Base-by-base conservation (phyloP, 2,888 invertebrate genomes). In the Sinodicranocentrus sp. region DNA sequence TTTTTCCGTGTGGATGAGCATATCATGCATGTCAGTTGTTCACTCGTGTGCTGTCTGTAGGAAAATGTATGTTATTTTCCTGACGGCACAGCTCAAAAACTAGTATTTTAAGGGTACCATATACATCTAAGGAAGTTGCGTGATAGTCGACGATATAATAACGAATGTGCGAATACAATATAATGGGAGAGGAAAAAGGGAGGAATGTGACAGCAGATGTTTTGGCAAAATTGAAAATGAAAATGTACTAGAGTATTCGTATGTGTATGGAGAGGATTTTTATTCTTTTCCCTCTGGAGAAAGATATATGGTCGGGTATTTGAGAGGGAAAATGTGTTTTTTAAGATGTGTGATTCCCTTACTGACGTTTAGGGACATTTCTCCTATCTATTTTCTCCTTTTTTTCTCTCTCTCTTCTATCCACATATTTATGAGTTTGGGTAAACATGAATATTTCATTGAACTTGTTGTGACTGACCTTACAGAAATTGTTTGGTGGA, bases 401-500 rank as follows among this genome's bases (percentile, higher is more conserved):
- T 59, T 25, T 10, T 25, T 59, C 25, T 8, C 10, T 25, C 59
- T 59, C 21, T 19, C 15, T 28, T 52, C 43, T 28, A 61, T 76
- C 70, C 21, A 57, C 21, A 70, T n/a, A n/a, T 82, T 82, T 76
- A 82, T 76, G 79, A 70, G 19, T n/a, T 65, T 54, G 82, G 67
- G 73, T 73, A 82, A 82, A 84, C 80, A 78, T 85, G 78, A 85
- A 85, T 78, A 82, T 85, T 85, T 85, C 77, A 85, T 82, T 77
- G 57, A 44, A 19, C n/a, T 57, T 54, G 48, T 57, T 57, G 57
- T 63, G 44, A 39, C 71, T 71, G 67, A 67, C 63, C 52, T 71
- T 89, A 44, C 67, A 93, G 94, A 89, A 94, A 94, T 90, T 93
- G 93, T 89, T 90, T 93, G 83, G 92, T 93, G 33, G 93, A 93